A percentile compares a stretch with the other conserved stretches of the same genome.
Evolutionary conservation across 2,113 vertebrate species (phyloP).

Genomic region (Puntigrus tetrazona): DNA sequence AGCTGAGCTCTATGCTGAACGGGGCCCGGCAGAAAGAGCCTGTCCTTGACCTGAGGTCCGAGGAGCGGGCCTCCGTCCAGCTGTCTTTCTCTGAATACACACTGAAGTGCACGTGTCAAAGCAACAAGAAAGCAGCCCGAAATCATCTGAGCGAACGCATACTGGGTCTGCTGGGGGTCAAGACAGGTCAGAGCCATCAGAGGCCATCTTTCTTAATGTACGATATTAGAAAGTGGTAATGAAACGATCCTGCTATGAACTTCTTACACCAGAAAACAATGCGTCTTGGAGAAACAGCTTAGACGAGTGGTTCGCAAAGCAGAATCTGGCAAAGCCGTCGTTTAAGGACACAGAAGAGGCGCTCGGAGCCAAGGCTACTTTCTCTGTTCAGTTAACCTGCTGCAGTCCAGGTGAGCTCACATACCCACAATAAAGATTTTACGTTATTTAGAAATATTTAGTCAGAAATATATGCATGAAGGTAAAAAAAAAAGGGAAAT

Average conservation of each 20-base stretch:
- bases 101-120: constrained; percentile 24
- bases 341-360: constrained; percentile 38
- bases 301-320: constrained; percentile 36
- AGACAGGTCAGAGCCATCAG: constrained; percentile 40
- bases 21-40: constrained; percentile 24
- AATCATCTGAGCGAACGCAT: constrained; percentile 39
- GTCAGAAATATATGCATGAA: not conserved
- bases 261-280: not conserved
- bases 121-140: constrained; percentile 13
- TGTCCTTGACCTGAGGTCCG: not conserved
- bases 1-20: constrained; percentile 39
- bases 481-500: no score
- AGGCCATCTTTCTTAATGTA: not conserved
- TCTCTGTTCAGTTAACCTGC: constrained; percentile 39
- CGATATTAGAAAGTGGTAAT: not conserved
- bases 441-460: not conserved
- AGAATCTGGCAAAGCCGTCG: constrained; percentile 2
- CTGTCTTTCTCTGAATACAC: constrained; percentile 36
- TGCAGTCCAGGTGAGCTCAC: constrained; percentile 36
- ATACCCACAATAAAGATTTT: not conserved
- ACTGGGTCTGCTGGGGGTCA: constrained; percentile 37
- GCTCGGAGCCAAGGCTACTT: constrained; percentile 35
- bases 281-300: constrained; percentile 28
- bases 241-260: not conserved
- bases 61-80: not conserved